Evolutionary conservation across 2,113 vertebrate genomes (phyloP).

Genomic region (Macrotus californicus): DNA sequence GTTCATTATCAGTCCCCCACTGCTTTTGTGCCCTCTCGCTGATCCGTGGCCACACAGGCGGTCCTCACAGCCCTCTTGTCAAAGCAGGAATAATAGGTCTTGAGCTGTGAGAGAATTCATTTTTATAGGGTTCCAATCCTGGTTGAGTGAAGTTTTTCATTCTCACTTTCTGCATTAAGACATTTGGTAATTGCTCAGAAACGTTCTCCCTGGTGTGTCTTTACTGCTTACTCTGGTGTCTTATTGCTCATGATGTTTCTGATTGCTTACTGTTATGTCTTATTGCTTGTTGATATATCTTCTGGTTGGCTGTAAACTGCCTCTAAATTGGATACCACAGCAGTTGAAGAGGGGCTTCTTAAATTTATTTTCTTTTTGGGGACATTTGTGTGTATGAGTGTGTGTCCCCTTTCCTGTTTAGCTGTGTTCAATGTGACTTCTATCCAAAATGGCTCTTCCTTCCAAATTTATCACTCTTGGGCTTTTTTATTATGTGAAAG

Average conservation of each 20-base stretch:
- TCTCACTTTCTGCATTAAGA: conserved; percentile 45
- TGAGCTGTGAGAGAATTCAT: conserved; percentile 2
- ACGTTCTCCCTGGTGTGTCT: conserved; percentile 61
- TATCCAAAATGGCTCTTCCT: not conserved
- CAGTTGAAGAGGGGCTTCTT: conserved; percentile 34
- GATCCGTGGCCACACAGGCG: too few species aligned
- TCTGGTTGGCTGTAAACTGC: conserved; percentile 54
- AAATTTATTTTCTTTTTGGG: conserved; percentile 44
- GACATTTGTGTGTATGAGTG: not conserved
- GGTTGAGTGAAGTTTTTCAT: not conserved
- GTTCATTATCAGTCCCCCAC: not conserved
- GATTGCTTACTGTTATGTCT: conserved; percentile 62
- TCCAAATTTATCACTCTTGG: conserved; percentile 25
- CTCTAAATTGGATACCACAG: conserved; percentile 43
- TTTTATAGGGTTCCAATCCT: conserved; percentile 14
- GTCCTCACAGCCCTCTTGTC: not conserved
- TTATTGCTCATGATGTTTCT: conserved; percentile 51
- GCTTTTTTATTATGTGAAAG: conserved; percentile 37
- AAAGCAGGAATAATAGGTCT: not conserved
- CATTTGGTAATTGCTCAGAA: conserved; percentile 69
- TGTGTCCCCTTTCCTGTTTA: not conserved
- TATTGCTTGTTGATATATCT: conserved; percentile 64
- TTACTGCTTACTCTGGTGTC: conserved; percentile 43
- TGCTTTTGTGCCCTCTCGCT: not conserved
- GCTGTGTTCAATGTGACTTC: not conserved